These are phyloP conservation scores for Dissostichus mawsoni DNA, from an alignment of 2,113 vertebrate species.

Conservation along the genomic window DNA sequence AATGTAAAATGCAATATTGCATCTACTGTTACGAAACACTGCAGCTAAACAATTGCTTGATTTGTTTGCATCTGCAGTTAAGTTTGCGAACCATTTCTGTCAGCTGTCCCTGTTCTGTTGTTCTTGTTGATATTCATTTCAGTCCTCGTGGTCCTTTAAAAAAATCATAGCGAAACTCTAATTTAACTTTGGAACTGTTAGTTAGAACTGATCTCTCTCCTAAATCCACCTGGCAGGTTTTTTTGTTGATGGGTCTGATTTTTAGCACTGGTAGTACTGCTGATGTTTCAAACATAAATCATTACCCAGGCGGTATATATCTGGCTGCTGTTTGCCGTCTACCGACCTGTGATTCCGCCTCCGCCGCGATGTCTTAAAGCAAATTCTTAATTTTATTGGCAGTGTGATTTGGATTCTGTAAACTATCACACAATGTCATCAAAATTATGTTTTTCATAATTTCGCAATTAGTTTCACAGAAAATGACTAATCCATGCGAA, in stretches of 20 bases:
- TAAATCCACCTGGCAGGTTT: neutral
- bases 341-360: neutral
- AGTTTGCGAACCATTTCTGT: neutral
- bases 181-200: neutral
- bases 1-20: neutral
- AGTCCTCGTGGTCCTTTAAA: neutral
- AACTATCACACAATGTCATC: neutral
- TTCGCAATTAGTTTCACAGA: no score
- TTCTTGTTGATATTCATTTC: neutral
- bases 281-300: slow-evolving; percentile 20
- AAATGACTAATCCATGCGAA: slow-evolving; percentile 1
- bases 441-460: no score
- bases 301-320: slow-evolving; percentile 3
- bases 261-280: neutral
- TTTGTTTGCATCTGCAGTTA: neutral
- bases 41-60: neutral
- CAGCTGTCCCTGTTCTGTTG: neutral
- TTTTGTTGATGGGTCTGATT: neutral
- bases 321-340: slow-evolving; percentile 12
- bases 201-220: neutral
- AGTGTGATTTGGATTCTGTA: neutral
- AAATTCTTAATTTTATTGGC: neutral
- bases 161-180: neutral
- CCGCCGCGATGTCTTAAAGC: neutral
- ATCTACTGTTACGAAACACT: neutral